Percentiles rank a stretch among this genome's conserved stretches.
Evolutionary conservation across 1,140 invertebrate genomes (phyloP).

Genomic region (Drosophila arawakana): DNA sequence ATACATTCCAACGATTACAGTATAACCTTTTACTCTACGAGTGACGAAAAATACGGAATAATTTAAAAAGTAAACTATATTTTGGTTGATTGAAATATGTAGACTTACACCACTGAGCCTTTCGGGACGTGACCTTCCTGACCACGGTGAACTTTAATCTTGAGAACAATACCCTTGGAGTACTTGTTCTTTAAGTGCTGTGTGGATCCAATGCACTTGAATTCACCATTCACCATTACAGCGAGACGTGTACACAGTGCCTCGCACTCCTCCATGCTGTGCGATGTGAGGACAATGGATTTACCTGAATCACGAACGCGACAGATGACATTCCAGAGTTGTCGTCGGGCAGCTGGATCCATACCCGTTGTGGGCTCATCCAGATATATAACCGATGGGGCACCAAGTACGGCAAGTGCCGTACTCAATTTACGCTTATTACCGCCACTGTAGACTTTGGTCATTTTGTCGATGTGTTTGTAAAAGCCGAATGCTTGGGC

Average conservation of each 20-base stretch:
- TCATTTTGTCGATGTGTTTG: constrained; percentile 85
- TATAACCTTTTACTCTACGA: too few species aligned
- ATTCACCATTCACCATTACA: constrained; percentile 94
- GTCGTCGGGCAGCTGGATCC: constrained; percentile 92
- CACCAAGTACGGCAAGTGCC: constrained; percentile 95
- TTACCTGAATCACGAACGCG: constrained; percentile 87
- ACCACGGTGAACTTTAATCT: constrained; percentile 71
- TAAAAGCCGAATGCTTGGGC: constrained; percentile 84
- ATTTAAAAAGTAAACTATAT: background rate
- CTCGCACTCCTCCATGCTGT: constrained; percentile 95
- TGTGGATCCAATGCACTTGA: constrained; percentile 89
- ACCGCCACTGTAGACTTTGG: constrained; percentile 92
- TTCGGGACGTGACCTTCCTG: constrained; percentile 13
- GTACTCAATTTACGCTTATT: constrained; percentile 98
- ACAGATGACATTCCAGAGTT: constrained; percentile 90
- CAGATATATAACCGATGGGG: constrained; percentile 94
- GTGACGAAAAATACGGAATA: background rate
- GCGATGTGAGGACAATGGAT: constrained; percentile 91
- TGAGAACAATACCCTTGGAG: constrained; percentile 87
- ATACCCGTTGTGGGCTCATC: constrained; percentile 94
- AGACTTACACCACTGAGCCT: background rate
- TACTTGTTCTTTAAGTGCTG: constrained; percentile 90
- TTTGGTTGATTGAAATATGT: background rate
- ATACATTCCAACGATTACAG: too few species aligned
- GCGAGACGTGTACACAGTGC: constrained; percentile 93